Conservation (phyloP, 2,888 invertebrate genomes). For the Geotrupes spiniger region DNA sequence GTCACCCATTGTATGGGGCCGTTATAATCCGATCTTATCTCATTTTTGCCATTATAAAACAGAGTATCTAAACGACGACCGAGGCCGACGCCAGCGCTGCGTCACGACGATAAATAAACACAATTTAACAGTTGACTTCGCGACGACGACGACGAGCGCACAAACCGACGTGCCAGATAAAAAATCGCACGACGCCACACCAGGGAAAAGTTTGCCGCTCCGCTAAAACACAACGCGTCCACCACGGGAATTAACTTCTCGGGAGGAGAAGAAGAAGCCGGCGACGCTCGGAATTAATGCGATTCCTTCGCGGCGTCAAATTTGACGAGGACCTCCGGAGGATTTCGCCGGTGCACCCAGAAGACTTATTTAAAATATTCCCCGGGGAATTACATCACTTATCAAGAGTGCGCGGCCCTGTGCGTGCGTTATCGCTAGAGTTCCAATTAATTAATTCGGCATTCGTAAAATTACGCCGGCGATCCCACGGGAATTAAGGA, state of each 20-base stretch:
- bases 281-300: slow-evolving; percentile 35
- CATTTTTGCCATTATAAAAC: slow-evolving; percentile 41
- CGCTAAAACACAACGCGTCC: too few species aligned
- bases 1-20: slow-evolving; percentile 24
- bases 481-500: slow-evolving; percentile 39
- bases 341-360: slow-evolving; percentile 41
- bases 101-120: slow-evolving; percentile 1
- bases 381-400: slow-evolving; percentile 47
- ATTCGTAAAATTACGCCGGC: slow-evolving; percentile 42
- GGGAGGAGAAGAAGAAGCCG: too few species aligned
- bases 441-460: slow-evolving; percentile 43
- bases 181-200: background rate
- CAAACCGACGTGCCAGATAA: background rate
- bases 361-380: slow-evolving; percentile 48
- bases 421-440: slow-evolving; percentile 33
- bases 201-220: too few species aligned
- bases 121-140: background rate
- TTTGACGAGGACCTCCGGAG: slow-evolving; percentile 41
- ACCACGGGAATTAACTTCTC: too few species aligned
- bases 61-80: background rate
- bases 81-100: background rate
- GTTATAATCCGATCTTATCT: slow-evolving; percentile 47
- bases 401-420: slow-evolving; percentile 38
- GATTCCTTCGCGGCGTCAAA: slow-evolving; percentile 40
- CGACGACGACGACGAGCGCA: background rate